These are phyloP conservation scores for Epicauta chinensis DNA, from an alignment of 1,140 invertebrate species.

Conservation along the genomic window DNA sequence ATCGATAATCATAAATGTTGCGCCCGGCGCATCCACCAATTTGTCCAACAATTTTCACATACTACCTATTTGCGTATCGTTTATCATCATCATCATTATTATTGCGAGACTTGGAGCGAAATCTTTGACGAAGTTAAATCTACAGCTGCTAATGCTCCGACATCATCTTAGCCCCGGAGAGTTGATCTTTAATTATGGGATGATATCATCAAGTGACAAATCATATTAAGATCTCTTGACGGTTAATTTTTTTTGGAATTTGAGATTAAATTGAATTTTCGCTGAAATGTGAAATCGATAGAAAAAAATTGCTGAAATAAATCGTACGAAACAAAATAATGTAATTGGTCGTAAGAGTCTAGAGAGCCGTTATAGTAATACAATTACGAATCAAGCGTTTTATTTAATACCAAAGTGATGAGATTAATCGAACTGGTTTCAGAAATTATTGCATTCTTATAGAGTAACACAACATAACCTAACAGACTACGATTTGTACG, in stretches of 20 bases:
- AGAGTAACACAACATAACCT: too few relatives aligned
- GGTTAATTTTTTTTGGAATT: too few relatives aligned
- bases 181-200: slow-evolving; percentile 10
- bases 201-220: slow-evolving; percentile 10
- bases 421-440: too few relatives aligned
- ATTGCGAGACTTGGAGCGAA: slow-evolving; percentile 2
- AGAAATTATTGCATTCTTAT: too few relatives aligned
- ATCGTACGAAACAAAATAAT: not conserved
- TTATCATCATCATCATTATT: slow-evolving; percentile 4
- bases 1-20: not conserved
- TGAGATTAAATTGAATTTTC: too few relatives aligned
- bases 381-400: slow-evolving; percentile 12
- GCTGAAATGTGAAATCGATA: too few relatives aligned
- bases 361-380: slow-evolving; percentile 11
- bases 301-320: too few relatives aligned
- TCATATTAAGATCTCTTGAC: too few relatives aligned
- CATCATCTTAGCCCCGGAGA: not conserved
- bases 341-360: not conserved
- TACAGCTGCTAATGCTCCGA: slow-evolving; percentile 2
- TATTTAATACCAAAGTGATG: too few relatives aligned
- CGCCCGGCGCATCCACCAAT: not conserved
- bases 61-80: not conserved
- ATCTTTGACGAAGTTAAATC: slow-evolving; percentile 4
- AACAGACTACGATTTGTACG: too few relatives aligned
- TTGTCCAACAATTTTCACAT: not conserved